These are phyloP conservation scores for Drosophila lacteicornis DNA, from an alignment of 1,140 invertebrate genomes.

Conservation along the genomic window DNA sequence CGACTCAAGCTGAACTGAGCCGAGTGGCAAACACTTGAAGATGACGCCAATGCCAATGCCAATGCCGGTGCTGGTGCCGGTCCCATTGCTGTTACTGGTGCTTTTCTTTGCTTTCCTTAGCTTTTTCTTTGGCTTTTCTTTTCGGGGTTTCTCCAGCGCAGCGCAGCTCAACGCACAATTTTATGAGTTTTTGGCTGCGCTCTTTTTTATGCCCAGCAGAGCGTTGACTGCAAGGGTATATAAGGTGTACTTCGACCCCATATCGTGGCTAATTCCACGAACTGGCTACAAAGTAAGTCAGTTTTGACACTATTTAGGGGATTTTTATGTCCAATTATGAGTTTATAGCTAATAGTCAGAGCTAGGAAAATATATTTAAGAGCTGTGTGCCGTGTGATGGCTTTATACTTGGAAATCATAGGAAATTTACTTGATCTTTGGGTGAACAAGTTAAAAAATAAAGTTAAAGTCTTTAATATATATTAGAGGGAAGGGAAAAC, in stretches of 20 bases:
- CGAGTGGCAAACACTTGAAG: conserved; percentile 66
- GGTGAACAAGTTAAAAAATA: neutral
- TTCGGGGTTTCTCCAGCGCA: conserved; percentile 5
- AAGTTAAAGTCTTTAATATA: too few species aligned
- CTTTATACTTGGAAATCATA: neutral
- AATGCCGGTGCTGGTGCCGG: neutral
- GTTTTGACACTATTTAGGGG: neutral
- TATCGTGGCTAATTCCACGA: conserved; percentile 29
- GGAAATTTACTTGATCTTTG: neutral
- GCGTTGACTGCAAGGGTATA: conserved; percentile 19
- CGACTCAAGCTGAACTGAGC: conserved; percentile 20
- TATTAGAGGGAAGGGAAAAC: too few species aligned
- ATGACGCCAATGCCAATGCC: conserved; percentile 43
- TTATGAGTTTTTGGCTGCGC: conserved; percentile 64
- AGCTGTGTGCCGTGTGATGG: too few species aligned
- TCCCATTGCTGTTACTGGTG: neutral
- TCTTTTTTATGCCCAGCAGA: conserved; percentile 30
- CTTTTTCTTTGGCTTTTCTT: conserved; percentile 1
- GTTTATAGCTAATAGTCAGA: neutral
- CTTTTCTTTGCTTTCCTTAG: conserved; percentile 10
- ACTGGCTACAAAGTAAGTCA: conserved; percentile 15
- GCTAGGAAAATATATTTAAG: neutral
- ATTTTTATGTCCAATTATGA: neutral
- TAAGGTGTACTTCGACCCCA: conserved; percentile 18
- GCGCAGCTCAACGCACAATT: conserved; percentile 52